These are phyloP conservation scores for Thysanoteuthis rhombus DNA, from an alignment of 2,888 invertebrate species.

Conservation along the genomic window DNA sequence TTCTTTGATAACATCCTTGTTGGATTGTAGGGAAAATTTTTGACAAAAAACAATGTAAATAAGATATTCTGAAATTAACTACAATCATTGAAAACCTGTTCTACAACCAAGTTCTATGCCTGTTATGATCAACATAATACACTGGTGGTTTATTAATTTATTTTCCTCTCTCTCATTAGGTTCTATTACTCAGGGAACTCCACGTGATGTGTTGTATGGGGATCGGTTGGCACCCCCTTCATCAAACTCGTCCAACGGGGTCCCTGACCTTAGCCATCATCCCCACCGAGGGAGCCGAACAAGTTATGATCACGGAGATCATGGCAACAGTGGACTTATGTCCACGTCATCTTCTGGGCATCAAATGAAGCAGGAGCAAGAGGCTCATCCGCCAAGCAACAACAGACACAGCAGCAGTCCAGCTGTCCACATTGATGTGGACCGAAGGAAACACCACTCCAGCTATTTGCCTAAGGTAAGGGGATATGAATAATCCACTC, in stretches of 20 bases:
- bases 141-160: too few species aligned
- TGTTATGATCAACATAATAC: too few species aligned
- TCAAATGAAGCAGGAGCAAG: constrained; percentile 16
- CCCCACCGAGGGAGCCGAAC: constrained; percentile 26
- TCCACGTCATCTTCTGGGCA: neutral
- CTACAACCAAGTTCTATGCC: too few species aligned
- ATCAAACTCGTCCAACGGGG: constrained; percentile 23
- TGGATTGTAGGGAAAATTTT: too few species aligned
- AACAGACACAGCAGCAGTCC: constrained; percentile 26
- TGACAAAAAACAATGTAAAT: too few species aligned
- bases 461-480: constrained; percentile 27
- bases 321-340: constrained; percentile 29
- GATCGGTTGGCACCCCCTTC: constrained; percentile 27
- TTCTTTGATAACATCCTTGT: too few species aligned
- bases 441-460: constrained; percentile 19
- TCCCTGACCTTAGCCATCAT: constrained; percentile 30
- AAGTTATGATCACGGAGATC: constrained; percentile 31
- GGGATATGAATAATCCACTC: too few species aligned
- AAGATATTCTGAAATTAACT: too few species aligned
- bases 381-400: neutral
- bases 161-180: constrained; percentile 37
- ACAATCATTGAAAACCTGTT: too few species aligned
- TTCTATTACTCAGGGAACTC: constrained; percentile 59
- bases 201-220: constrained; percentile 44
- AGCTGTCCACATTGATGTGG: constrained; percentile 19